A percentile compares a stretch with the other conserved stretches of the same genome.
These are phyloP conservation scores for Drosophila persimilis DNA, from an alignment of 1,140 invertebrate genomes.

Conservation along the genomic window DNA sequence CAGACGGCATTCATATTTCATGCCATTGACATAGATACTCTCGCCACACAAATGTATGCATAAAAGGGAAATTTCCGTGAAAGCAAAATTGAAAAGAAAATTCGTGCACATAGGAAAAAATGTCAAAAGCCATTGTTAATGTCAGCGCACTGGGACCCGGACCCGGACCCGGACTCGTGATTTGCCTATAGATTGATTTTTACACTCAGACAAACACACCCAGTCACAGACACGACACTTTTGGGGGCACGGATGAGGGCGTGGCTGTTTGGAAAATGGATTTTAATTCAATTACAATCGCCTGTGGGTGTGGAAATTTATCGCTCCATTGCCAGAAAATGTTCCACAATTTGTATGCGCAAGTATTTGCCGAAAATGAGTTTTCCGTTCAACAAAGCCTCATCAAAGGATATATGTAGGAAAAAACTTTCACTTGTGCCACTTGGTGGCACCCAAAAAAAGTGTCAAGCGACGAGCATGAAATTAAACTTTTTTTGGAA, in stretches of 20 bases:
- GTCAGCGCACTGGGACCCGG: slow-evolving; percentile 46
- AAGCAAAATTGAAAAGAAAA: slow-evolving; percentile 73
- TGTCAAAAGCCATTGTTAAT: slow-evolving; percentile 78
- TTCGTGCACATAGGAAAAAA: slow-evolving; percentile 56
- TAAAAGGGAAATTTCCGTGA: slow-evolving; percentile 46
- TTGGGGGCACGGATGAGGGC: neutral
- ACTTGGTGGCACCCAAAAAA: slow-evolving; percentile 11
- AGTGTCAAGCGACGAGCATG: slow-evolving; percentile 45
- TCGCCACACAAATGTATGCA: slow-evolving; percentile 39
- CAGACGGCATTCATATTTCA: slow-evolving; percentile 55
- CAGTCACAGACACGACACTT: slow-evolving; percentile 7
- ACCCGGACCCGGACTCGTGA: slow-evolving; percentile 41
- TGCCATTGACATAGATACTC: slow-evolving; percentile 76
- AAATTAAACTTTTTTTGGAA: slow-evolving; percentile 61
- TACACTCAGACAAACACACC: slow-evolving; percentile 28
- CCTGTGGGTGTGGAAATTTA: slow-evolving; percentile 10
- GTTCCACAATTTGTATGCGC: slow-evolving; percentile 18
- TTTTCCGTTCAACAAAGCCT: slow-evolving; percentile 50
- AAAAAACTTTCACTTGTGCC: slow-evolving; percentile 38
- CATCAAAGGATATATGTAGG: slow-evolving; percentile 45
- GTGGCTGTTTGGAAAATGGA: slow-evolving; percentile 48
- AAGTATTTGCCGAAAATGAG: slow-evolving; percentile 48
- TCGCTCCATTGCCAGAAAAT: neutral
- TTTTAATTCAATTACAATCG: slow-evolving; percentile 61
- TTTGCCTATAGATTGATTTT: slow-evolving; percentile 71